Conservation (phyloP, 92 coral and sea anemone species). For the Heliopora coerulea region DNA sequence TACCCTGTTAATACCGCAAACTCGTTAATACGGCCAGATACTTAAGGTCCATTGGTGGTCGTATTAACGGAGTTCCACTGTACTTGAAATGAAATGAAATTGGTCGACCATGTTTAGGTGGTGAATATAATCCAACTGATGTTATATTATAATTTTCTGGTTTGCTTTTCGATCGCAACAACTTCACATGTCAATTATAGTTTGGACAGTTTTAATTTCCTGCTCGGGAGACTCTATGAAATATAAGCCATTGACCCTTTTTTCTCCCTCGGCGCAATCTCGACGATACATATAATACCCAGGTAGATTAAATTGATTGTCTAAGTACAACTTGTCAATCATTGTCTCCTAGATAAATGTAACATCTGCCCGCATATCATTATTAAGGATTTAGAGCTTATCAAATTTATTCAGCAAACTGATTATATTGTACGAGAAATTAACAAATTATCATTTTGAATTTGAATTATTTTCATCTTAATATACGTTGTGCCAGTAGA, state of each 20-base stretch:
- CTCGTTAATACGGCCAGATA: too few relatives aligned
- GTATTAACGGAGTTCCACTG: too few relatives aligned
- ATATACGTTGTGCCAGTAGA: constrained; percentile 3
- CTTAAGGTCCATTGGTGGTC: too few relatives aligned
- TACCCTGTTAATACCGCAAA: too few relatives aligned
- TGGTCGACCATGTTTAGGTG: constrained; percentile 14
- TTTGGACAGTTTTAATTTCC: constrained; percentile 38
- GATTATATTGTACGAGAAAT: constrained; percentile 24
- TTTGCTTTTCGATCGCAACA: constrained; percentile 32
- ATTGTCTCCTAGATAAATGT: constrained; percentile 44
- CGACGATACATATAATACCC: constrained; percentile 39
- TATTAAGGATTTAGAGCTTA: constrained; percentile 31
- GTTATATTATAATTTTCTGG: constrained; percentile 7
- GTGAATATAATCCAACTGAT: constrained; percentile 32
- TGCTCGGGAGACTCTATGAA: constrained; percentile 17
- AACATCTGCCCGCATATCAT: constrained; percentile 15
- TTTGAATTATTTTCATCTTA: constrained; percentile 1
- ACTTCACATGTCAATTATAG: constrained; percentile 35
- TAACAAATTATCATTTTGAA: constrained; percentile 14
- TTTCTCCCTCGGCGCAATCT: constrained; percentile 37
- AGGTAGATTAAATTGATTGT: constrained; percentile 34
- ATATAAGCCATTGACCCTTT: constrained; percentile 38
- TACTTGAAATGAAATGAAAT: background rate
- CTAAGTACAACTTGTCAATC: constrained; percentile 41
- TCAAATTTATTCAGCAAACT: constrained; percentile 39